These are phyloP conservation scores for Erpobdella octoculata DNA, from an alignment of 2,888 invertebrate species.

Conservation along the genomic window DNA sequence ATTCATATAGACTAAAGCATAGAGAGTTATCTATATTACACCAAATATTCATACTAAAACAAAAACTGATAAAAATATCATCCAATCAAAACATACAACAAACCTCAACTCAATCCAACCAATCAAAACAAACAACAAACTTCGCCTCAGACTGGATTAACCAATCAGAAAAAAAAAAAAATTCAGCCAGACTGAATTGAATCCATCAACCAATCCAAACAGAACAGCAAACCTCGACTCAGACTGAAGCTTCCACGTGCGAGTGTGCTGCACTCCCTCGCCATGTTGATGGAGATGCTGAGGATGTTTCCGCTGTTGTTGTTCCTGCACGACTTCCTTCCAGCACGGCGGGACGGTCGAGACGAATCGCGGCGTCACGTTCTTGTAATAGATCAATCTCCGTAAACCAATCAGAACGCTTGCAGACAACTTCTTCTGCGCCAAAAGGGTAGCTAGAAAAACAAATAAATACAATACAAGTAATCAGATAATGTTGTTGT, in stretches of 20 bases:
- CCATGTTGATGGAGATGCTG: conserved; percentile 65
- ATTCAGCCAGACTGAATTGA: background rate
- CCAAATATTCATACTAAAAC: too few relatives aligned
- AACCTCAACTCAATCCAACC: too few relatives aligned
- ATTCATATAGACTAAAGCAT: too few relatives aligned
- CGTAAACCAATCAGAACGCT: conserved; percentile 61
- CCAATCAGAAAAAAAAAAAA: background rate
- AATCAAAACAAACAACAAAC: background rate
- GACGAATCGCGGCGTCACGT: conserved; percentile 64
- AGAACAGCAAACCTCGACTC: conserved; percentile 59
- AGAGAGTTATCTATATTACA: too few relatives aligned
- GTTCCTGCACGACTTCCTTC: conserved; percentile 84
- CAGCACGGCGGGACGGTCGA: conserved; percentile 86
- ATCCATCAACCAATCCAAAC: background rate
- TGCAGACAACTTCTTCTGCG: conserved; percentile 57
- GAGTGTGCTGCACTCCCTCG: conserved; percentile 66
- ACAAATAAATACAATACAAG: too few relatives aligned
- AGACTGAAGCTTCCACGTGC: conserved; percentile 80
- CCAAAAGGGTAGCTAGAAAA: too few relatives aligned
- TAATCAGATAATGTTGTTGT: too few relatives aligned
- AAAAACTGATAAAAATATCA: too few relatives aligned
- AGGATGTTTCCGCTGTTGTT: conserved; percentile 76
- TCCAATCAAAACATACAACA: too few relatives aligned
- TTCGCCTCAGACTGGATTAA: background rate
- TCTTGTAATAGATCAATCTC: conserved; percentile 69